A percentile compares a stretch with the other conserved stretches of the same genome.
Conservation (phyloP, 1,140 invertebrate genomes). For the Trichonephila inaurata region DNA sequence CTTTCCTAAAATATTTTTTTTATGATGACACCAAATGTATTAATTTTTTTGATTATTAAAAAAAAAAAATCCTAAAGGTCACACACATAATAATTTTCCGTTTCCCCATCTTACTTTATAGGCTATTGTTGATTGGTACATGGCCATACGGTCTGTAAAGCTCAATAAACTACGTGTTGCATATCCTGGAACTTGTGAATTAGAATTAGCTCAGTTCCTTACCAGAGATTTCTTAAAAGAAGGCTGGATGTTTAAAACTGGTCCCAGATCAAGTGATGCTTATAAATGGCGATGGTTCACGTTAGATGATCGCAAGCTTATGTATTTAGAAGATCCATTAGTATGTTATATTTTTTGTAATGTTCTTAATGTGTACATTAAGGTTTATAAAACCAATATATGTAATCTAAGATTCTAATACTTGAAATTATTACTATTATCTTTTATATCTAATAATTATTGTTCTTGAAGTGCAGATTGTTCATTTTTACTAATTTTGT, state of each 20-base stretch:
- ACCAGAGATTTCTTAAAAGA: slow-evolving; percentile 91
- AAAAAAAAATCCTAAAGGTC: not conserved
- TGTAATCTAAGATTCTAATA: no score
- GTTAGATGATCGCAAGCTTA: slow-evolving; percentile 92
- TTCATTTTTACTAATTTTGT: no score
- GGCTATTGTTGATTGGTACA: slow-evolving; percentile 92
- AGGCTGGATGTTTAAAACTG: slow-evolving; percentile 93
- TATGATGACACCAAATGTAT: not conserved
- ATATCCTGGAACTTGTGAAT: slow-evolving; percentile 88
- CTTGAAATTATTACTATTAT: no score
- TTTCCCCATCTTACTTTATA: slow-evolving; percentile 75
- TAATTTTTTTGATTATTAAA: not conserved
- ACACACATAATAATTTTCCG: not conserved
- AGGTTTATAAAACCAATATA: no score
- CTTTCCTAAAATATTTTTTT: not conserved
- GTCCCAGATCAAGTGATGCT: slow-evolving; percentile 88
- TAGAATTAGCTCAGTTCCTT: slow-evolving; percentile 88
- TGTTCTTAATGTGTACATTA: not conserved
- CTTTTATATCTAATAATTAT: no score
- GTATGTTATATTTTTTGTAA: slow-evolving; percentile 80
- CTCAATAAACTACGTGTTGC: slow-evolving; percentile 90
- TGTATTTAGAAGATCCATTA: slow-evolving; percentile 93
- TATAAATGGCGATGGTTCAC: slow-evolving; percentile 94
- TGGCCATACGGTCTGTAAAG: slow-evolving; percentile 92
- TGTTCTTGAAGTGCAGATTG: no score